Evolutionary conservation across 2,888 invertebrate genomes (phyloP), one percentile per base, ranked within the genome.

Genomic region (Tachina fera): DNA sequence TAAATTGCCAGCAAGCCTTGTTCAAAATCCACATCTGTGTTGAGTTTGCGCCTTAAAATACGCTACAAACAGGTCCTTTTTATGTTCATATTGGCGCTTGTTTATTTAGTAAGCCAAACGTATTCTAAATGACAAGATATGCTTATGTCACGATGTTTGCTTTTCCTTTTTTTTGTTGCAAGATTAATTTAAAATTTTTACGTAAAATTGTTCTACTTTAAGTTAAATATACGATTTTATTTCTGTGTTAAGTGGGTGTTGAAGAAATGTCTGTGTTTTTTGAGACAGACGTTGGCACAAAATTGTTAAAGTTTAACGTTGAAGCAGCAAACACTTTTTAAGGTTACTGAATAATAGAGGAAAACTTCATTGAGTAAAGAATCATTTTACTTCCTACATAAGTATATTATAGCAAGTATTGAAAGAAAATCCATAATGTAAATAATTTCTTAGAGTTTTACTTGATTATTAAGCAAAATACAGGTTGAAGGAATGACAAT

Each of bases 21-120:
- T 61, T 45, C 79, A 22, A 61, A 43, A 51, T 76, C 79, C 86
- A 83, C 79, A 31, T 67, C 51, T 45, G 53, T 76, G 86, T 86
- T 86, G 86, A 86, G 86, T 83, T n/a, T 86, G 86, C 86, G 86
- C 76, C 5, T 4, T 3, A 14, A 14, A 16, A 45, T 6, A 43
- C 11, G 3, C 60, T 60, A 83, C 78, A 83, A 61, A 79, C 68
- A 74, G 74, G 61, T 63, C 49, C 8, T 14, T n/a, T 1, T n/a
- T 45, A 1, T 41, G 58, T 45, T 70, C 22, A 3, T 1, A n/a
- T n/a, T 13, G 22, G 41, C 63, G 22, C n/a, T 14, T 70, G 47
- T 51, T 51, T 61, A 61, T 79, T 83, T 68, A 83, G 83, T 83
- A 67, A 72, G 60, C 31, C 67, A 72, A 78, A 61, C 1, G 22